These are phyloP conservation scores for Campylorhamphus procurvoides DNA, from an alignment of 2,113 vertebrate genomes.

Conservation along the genomic window DNA sequence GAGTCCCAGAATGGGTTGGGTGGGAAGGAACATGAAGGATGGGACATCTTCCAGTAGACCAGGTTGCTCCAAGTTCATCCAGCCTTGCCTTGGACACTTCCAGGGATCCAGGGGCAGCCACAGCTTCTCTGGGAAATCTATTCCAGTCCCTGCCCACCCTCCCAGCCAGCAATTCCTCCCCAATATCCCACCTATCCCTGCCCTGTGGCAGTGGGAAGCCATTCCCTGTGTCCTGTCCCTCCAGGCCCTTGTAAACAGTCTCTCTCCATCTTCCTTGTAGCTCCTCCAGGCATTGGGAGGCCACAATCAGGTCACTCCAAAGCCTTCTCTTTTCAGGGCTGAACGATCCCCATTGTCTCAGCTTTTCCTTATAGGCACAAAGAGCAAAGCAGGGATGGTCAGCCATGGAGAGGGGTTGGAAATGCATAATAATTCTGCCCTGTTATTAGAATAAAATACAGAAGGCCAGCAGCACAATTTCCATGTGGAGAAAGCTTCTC, in stretches of 20 bases:
- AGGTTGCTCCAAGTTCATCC: fast-evolving
- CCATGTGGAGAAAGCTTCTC: background rate
- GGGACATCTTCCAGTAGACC: fast-evolving
- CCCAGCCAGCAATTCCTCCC: background rate
- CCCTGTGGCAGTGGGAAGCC: background rate
- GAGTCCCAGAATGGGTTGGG: background rate
- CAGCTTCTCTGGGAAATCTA: background rate
- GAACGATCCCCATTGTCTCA: background rate
- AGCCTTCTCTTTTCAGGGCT: background rate
- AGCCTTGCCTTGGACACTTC: fast-evolving
- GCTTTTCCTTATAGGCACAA: background rate
- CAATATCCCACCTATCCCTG: fast-evolving
- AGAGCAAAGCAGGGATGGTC: background rate
- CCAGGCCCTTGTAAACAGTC: background rate
- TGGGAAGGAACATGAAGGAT: background rate
- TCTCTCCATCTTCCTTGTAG: too few species aligned
- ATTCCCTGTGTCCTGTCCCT: background rate
- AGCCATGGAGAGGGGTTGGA: background rate
- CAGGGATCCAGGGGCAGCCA: background rate
- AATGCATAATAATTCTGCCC: background rate
- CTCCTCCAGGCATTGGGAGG: background rate
- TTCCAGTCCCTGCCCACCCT: background rate
- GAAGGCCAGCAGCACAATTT: background rate
- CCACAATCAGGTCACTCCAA: background rate
- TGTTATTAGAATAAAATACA: background rate